A percentile compares a stretch with the other conserved stretches of the same genome.
Evolutionary conservation across 1,140 invertebrate genomes (phyloP).

Genomic region (Campoletis sonorensis): DNA sequence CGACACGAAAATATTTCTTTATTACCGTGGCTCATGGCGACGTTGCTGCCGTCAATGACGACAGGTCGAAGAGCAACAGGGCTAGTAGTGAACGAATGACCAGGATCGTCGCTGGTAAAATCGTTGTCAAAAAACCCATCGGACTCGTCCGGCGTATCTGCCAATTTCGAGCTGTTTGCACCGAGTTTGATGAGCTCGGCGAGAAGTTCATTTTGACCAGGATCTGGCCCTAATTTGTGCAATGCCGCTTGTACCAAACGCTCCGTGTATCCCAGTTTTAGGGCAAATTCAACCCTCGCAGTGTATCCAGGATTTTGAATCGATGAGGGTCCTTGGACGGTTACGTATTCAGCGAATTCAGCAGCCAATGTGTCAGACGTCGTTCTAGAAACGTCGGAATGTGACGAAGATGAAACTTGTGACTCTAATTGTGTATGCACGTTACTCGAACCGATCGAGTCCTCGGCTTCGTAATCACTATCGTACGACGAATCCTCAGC

Average conservation of each 20-base stretch:
- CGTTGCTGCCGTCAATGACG: constrained; percentile 98
- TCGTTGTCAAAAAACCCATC: constrained; percentile 59
- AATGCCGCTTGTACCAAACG: constrained; percentile 89
- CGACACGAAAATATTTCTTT: constrained; percentile 96
- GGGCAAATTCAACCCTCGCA: constrained; percentile 85
- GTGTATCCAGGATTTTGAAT: constrained; percentile 72
- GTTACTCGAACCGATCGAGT: constrained; percentile 68
- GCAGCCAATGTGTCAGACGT: constrained; percentile 89
- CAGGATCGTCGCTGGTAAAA: constrained; percentile 14
- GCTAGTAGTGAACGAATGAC: constrained; percentile 39
- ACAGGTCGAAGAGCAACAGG: constrained; percentile 83
- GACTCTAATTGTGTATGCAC: constrained; percentile 66
- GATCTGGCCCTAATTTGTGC: constrained; percentile 88
- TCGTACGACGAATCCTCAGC: constrained; percentile 92
- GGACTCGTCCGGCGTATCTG: constrained; percentile 63
- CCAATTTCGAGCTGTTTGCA: constrained; percentile 73
- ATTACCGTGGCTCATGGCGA: constrained; percentile 98
- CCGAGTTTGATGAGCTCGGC: constrained; percentile 88
- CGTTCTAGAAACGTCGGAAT: constrained; percentile 87
- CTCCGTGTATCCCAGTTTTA: constrained; percentile 95
- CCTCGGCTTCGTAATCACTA: constrained; percentile 87
- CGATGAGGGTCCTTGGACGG: constrained; percentile 65
- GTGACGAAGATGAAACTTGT: constrained; percentile 73
- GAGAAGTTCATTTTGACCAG: constrained; percentile 91
- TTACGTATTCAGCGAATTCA: constrained; percentile 91